Percentiles rank a stretch among this genome's conserved stretches.
phyloP scores from a whole-genome alignment of 2,113 vertebrate species.

The Melanostigma gelatinosum region DNA sequence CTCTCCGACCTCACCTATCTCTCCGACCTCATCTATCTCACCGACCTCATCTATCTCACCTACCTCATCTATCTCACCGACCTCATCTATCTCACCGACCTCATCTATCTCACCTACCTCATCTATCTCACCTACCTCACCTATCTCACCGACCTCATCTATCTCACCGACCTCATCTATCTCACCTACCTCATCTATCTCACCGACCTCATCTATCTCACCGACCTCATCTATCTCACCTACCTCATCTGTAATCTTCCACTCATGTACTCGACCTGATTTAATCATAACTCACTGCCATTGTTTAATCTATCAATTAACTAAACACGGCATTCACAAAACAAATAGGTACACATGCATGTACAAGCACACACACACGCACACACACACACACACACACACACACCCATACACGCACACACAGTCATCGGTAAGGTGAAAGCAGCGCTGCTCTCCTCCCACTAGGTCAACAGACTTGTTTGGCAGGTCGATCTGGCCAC shows the following conservation, averaged over 20 bases:
- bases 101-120: too few species aligned
- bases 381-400: neutral
- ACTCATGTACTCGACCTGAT: neutral
- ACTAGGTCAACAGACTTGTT: conserved; percentile 71
- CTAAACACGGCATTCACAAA: neutral
- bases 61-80: too few species aligned
- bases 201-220: too few species aligned
- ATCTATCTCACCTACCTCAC: too few species aligned
- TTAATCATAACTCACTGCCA: neutral
- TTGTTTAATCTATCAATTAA: conserved; percentile 23
- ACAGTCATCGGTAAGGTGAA: neutral
- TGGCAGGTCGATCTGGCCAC: conserved; percentile 61
- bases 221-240: too few species aligned
- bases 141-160: too few species aligned
- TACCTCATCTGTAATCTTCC: neutral
- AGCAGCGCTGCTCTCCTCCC: conserved; percentile 22
- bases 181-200: too few species aligned
- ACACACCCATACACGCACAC: conserved; percentile 9
- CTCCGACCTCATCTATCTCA: too few species aligned
- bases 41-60: too few species aligned
- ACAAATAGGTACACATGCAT: neutral
- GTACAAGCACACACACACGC: neutral
- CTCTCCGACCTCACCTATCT: too few species aligned
- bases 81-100: too few species aligned
- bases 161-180: too few species aligned